Base-by-base conservation (phyloP, 2,888 invertebrate species). In the Petrophora chlorosata region DNA sequence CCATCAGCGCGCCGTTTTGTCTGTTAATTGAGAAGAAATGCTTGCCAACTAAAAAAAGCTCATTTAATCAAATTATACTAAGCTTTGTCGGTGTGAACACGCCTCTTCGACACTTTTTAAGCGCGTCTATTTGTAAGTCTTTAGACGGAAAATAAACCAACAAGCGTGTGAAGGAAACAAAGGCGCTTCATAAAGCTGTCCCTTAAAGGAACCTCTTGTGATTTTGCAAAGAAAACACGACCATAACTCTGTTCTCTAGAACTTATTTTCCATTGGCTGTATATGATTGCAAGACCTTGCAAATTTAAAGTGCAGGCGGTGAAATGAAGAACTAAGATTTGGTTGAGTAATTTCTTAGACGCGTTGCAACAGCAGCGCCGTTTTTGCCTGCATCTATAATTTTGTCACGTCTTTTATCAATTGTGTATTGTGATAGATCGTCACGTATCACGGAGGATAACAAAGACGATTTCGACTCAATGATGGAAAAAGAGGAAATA, bases 121-220 rank as follows among this genome's bases (percentile, higher is more conserved):
- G 33, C 30, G 43, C 38, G 41, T 44, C 43, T 47, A 50, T 55
- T 51, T 48, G 47, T 41, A 50, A 56, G 49, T 53, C 56, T 58
- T 48, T 53, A 53, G 48, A 52, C 35, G 39, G 45, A 59, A 63
- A 67, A 65, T 56, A 59, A 65, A 59, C 54, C 56, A 66, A 64
- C 53, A 67, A 53, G 54, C 54, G 50, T 12, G 41, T 59, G 54
- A 63, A 70, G 65, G 67, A 72, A 72, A 73, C 70, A 69, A 72
- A 70, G 63, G 34, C 49, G 40, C 26, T 44, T 35, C 42, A 46
- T 52, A 49, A 49, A 53, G 53, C 53, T 44, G 51, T 49, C 56
- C 53, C 56, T 56, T 46, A 10, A 47, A 45, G 25, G 56, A 48
- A 53, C 59, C 59, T 51, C 50, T 38, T 32, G 29, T 4, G 3